Evolutionary conservation across 2,113 vertebrate species (phyloP), one percentile per base, ranked within the genome.

Genomic region (Nycticebus coucang): DNA sequence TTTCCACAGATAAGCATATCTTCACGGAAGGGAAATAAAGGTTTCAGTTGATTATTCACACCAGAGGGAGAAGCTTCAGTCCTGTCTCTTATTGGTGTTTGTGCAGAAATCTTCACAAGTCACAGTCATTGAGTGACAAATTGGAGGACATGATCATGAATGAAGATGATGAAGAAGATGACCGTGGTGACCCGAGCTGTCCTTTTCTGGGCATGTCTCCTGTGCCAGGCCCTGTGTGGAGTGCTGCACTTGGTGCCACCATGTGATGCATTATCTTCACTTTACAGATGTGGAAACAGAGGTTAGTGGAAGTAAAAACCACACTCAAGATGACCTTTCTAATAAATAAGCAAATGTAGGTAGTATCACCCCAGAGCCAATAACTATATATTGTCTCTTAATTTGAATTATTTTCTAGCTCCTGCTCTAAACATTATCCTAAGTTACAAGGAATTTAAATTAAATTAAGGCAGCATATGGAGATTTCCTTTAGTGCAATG

Each of bases 391-490:
- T 64, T 78, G 22, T 69, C 72, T 85, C 62, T 71, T 74, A 41
- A 60, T 92, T 35, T 71, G 60, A 90, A 89, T 86, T 82, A 69
- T 69, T 77, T 82, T 64, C 59, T 77, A 89, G 28, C 37, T 69
- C 37, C 60, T 93, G 17, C 59, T 89, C 13, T 86, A 92, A 89
- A 69, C 74, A 53, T 86, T 68, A 60, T 28, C 9, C 1, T 74
- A 96, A 84, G 22, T 95, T 94, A 82, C 68, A 88, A 89, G 72
- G 53, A 55, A 89, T 30, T 41, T 89, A 50, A 80, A 93, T 89
- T 89, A 84, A 87, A 69, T 30, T 45, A n/a, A 89, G 86, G 50
- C 26, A 66, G 26, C 28, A 12, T 53, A 75, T 21, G 17, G 80
- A 69, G 50, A 89, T 81, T 86, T 80, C 18, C n/a, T 74, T 92